phyloP scores from a whole-genome alignment of 1,140 invertebrate species.

The Bemisia tabaci region DNA sequence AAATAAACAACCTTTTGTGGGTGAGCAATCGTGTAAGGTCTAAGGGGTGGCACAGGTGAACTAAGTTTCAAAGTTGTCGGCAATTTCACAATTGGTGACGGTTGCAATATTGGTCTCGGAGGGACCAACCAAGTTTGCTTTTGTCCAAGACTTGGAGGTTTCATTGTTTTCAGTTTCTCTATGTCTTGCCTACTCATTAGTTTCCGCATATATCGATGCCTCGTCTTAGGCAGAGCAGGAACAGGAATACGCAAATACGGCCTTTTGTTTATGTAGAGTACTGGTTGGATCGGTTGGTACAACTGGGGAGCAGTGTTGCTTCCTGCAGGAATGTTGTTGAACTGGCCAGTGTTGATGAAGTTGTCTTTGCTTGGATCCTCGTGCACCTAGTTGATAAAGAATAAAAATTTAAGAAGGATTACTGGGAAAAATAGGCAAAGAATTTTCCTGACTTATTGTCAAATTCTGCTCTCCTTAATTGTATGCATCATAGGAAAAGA shows the following conservation, averaged over 20 bases:
- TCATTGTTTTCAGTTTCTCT: constrained; percentile 7
- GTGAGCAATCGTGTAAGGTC: neutral
- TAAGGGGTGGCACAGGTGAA: neutral
- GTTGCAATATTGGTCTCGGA: neutral
- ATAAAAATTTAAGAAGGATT: too few relatives aligned
- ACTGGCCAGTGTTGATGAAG: neutral
- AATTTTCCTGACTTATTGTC: too few relatives aligned
- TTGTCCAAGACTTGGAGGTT: constrained; percentile 12
- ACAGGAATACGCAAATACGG: neutral
- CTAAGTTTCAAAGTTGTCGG: neutral
- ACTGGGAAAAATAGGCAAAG: too few relatives aligned
- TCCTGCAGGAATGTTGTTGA: neutral
- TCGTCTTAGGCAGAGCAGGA: neutral
- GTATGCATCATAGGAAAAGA: too few relatives aligned
- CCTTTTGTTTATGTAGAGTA: neutral
- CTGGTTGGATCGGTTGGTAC: neutral
- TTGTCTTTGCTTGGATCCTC: neutral
- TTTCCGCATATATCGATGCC: constrained; percentile 6
- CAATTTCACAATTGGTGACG: neutral
- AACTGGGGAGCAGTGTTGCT: neutral
- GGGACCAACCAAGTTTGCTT: constrained; percentile 11
- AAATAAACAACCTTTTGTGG: neutral
- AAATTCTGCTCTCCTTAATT: too few relatives aligned
- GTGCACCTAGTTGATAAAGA: neutral
- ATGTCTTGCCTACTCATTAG: constrained; percentile 9